phyloP scores from a whole-genome alignment of 1,140 invertebrate genomes.

The Musca domestica region DNA sequence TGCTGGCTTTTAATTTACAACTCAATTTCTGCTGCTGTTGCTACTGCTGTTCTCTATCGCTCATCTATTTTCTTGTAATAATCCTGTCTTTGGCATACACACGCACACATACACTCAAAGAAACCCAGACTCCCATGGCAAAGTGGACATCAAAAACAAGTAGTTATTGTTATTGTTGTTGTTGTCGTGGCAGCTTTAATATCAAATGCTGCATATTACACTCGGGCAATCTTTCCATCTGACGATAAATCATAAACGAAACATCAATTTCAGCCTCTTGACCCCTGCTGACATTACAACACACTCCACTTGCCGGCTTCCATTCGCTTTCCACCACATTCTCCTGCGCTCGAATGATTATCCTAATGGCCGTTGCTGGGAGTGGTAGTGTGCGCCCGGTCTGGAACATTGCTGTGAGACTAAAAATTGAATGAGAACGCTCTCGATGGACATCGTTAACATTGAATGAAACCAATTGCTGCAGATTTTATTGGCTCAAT shows the following conservation, averaged over 20 bases:
- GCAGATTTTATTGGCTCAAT: constrained; percentile 19
- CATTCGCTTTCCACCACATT: not conserved
- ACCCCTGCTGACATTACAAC: constrained; percentile 34
- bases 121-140: not conserved
- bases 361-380: not conserved
- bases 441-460: constrained; percentile 1
- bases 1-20: not conserved
- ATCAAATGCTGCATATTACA: constrained; percentile 33
- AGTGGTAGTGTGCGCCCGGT: too few relatives aligned
- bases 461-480: constrained; percentile 12
- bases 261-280: constrained; percentile 54
- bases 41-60: not conserved
- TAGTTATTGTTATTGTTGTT: not conserved
- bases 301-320: not conserved
- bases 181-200: not conserved
- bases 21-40: too few relatives aligned
- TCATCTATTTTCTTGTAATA: constrained; percentile 1
- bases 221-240: constrained; percentile 24
- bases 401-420: too few relatives aligned
- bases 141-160: constrained; percentile 7
- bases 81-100: too few relatives aligned
- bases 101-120: too few relatives aligned
- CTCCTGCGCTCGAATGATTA: not conserved
- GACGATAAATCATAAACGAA: constrained; percentile 54
- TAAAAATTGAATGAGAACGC: not conserved